Percentiles rank a stretch among this genome's conserved stretches.
These are phyloP conservation scores for Epizoanthus stellaris DNA, from an alignment of 92 coral and sea anemone genomes.

Conservation along the genomic window DNA sequence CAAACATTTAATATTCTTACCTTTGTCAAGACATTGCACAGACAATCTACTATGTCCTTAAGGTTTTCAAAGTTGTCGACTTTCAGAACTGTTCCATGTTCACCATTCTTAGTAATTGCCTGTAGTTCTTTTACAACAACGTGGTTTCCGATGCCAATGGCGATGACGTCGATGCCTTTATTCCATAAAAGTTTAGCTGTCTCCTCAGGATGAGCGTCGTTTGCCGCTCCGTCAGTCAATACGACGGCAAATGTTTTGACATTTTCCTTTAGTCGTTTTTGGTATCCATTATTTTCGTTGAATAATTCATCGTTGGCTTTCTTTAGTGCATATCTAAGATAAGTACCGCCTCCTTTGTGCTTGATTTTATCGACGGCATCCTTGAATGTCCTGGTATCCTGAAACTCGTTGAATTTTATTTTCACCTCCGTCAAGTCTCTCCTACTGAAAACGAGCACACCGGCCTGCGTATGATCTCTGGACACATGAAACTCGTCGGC, in stretches of 20 bases:
- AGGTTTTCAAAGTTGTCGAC: too few species aligned
- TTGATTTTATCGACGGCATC: not conserved
- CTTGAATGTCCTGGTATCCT: not conserved
- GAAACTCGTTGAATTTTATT: not conserved
- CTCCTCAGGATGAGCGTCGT: not conserved
- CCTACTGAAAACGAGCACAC: not conserved
- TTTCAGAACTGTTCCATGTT: too few species aligned
- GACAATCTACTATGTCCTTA: too few species aligned
- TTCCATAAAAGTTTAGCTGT: not conserved
- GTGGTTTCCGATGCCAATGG: not conserved
- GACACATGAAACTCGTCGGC: not conserved
- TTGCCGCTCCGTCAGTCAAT: not conserved
- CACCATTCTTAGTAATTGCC: too few species aligned
- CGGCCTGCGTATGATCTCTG: not conserved
- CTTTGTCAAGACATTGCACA: too few species aligned
- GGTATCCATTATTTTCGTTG: not conserved
- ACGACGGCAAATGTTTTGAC: not conserved
- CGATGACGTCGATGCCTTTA: not conserved
- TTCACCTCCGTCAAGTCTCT: not conserved
- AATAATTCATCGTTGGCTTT: not conserved
- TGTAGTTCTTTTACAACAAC: too few species aligned
- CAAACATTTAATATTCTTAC: too few species aligned
- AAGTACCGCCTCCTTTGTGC: constrained; percentile 1
- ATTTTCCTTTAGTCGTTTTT: not conserved
- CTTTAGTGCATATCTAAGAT: not conserved